Evolutionary conservation across 2,888 invertebrate species (phyloP).

Genomic region (Sialis lutaria): DNA sequence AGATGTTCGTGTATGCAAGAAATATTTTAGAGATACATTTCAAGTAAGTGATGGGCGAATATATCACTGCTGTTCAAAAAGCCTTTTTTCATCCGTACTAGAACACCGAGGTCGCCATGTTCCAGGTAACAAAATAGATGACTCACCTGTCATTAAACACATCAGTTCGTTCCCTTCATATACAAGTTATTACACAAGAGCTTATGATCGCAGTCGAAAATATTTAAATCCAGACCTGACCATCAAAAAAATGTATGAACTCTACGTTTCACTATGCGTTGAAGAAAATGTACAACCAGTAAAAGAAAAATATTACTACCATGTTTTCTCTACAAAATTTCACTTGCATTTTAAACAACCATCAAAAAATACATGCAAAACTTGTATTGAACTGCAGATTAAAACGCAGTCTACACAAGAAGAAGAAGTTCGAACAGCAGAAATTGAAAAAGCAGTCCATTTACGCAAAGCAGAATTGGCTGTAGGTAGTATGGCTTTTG

Average conservation of each 20-base stretch:
- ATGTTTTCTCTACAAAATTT: constrained; percentile 12
- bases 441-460: constrained; percentile 13
- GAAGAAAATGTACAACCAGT: constrained; percentile 9
- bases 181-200: constrained; percentile 12
- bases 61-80: constrained; percentile 11
- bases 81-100: constrained; percentile 10
- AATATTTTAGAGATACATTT: constrained; percentile 11
- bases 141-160: constrained; percentile 12
- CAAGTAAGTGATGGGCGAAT: constrained; percentile 10
- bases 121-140: constrained; percentile 9
- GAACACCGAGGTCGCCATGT: constrained; percentile 9
- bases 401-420: constrained; percentile 10
- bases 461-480: constrained; percentile 12
- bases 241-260: constrained; percentile 11
- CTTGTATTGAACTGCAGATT: constrained; percentile 9
- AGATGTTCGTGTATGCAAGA: constrained; percentile 13
- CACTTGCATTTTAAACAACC: constrained; percentile 14
- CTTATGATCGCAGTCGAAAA: constrained; percentile 12
- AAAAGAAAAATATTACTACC: constrained; percentile 12
- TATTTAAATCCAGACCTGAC: constrained; percentile 11
- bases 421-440: constrained; percentile 9
- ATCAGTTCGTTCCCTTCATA: constrained; percentile 10
- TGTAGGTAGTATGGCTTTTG: constrained; percentile 10
- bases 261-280: constrained; percentile 9
- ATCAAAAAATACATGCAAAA: constrained; percentile 12